These are phyloP conservation scores for Amorpha juglandis DNA, from an alignment of 2,888 invertebrate species.

Conservation along the genomic window DNA sequence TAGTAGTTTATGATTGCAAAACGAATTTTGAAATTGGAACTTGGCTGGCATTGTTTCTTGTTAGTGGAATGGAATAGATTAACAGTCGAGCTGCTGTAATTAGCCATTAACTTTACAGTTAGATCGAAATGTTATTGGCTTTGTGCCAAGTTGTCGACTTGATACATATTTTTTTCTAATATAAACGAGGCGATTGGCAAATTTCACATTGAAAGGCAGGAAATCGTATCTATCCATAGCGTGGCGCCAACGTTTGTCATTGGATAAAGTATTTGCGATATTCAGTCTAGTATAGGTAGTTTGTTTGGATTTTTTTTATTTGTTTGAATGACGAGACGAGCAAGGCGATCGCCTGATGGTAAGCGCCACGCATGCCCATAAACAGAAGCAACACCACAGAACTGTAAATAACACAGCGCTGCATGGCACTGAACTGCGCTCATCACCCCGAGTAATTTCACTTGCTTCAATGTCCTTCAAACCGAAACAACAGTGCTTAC, in stretches of 20 bases:
- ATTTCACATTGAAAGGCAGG: conserved; percentile 10
- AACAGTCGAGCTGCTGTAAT: conserved; percentile 45
- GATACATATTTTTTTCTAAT: conserved; percentile 4
- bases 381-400: no score
- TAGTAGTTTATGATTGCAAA: conserved; percentile 58
- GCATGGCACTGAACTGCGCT: no score
- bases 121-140: conserved; percentile 44
- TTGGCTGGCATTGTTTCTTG: conserved; percentile 54
- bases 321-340: no score
- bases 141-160: conserved; percentile 34
- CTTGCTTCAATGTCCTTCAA: no score
- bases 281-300: not conserved
- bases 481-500: no score
- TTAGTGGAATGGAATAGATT: conserved; percentile 62
- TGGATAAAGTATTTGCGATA: not conserved
- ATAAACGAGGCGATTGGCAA: conserved; percentile 1
- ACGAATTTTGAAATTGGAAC: conserved; percentile 55
- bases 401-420: no score
- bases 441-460: no score
- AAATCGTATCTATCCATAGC: not conserved
- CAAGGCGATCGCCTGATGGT: no score
- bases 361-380: no score
- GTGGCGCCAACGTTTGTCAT: conserved; percentile 9
- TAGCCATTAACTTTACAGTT: conserved; percentile 52
- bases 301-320: no score